These are phyloP conservation scores for Fregata magnificens DNA, from an alignment of 2,113 vertebrate genomes.

Conservation along the genomic window DNA sequence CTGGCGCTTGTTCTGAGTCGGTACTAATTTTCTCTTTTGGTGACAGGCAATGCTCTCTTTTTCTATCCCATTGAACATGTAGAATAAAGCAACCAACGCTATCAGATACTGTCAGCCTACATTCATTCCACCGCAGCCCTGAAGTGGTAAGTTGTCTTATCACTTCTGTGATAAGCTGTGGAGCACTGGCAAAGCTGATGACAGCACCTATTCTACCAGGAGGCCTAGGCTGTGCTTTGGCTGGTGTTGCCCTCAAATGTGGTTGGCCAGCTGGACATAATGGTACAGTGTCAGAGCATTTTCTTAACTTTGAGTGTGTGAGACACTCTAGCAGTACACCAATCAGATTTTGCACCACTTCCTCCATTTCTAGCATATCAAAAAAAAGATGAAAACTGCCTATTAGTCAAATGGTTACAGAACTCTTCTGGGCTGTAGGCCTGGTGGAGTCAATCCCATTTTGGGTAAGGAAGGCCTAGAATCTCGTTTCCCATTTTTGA, in stretches of 20 bases:
- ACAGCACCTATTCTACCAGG: background rate
- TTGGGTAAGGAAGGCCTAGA: background rate
- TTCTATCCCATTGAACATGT: background rate
- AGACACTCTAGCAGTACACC: background rate
- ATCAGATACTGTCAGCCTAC: background rate
- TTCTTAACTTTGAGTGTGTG: background rate
- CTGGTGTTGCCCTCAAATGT: background rate
- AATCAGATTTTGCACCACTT: background rate
- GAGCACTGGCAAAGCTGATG: background rate
- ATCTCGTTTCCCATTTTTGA: background rate
- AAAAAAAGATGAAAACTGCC: background rate
- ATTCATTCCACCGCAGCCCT: background rate
- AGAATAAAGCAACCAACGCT: background rate
- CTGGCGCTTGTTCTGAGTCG: background rate
- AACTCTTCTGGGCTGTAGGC: background rate
- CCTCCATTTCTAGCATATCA: fast-evolving
- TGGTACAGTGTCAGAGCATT: fast-evolving
- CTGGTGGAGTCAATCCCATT: background rate
- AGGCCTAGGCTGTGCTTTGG: background rate
- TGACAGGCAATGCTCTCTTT: background rate
- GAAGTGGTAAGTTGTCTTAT: background rate
- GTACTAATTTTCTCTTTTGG: background rate
- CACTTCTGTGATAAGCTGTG: background rate
- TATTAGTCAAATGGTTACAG: background rate
- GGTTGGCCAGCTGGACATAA: background rate